Evolutionary conservation across 2,888 invertebrate genomes (phyloP), one percentile per base, ranked within the genome.

Genomic region (Morpho helenor): DNA sequence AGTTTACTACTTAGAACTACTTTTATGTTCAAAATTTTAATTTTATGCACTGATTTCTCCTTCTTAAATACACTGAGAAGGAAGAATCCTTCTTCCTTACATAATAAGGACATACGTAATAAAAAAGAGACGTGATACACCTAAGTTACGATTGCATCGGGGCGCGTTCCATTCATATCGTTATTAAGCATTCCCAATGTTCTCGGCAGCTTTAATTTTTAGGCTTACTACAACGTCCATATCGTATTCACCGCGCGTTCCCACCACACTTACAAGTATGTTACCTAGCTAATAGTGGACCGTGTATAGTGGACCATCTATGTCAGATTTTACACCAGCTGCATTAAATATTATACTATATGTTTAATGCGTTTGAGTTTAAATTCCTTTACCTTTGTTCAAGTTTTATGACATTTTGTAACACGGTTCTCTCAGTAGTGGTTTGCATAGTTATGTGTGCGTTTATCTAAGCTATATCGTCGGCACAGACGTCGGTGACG

Each of bases 361-460:
- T 44, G 16, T 31, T 52, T 55, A 40, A 54, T 42, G 23, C 23
- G 61, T 80, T 53, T 82, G 70, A 75, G 83, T 75, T 70, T 68
- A 68, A 61, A 75, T 69, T 83, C 47, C 63, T 42, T 72, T 75
- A 71, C 42, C 6, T 52, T 47, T 55, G 50, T 5, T 48, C 31
- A 42, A 59, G 41, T 65, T 68, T 76, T 82, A 68, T 49, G 77
- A 66, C 68, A 64, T 79, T 71, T 65, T 66, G 62, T 54, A 39
- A 41, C 58, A 56, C 22, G 22, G 23, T 51, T 46, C 45, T 57
- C 65, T 66, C 57, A 61, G 71, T 74, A 81, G 81, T 82, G 84
- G 84, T 86, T 87, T 87, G 83, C 83, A 87, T 87, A 85, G 84
- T 78, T 84, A 87, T 84, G 82, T 85, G 77, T 73, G 70, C 80